Evolutionary conservation across 2,888 invertebrate species (phyloP).

Genomic region (Linnaemya vulpina): DNA sequence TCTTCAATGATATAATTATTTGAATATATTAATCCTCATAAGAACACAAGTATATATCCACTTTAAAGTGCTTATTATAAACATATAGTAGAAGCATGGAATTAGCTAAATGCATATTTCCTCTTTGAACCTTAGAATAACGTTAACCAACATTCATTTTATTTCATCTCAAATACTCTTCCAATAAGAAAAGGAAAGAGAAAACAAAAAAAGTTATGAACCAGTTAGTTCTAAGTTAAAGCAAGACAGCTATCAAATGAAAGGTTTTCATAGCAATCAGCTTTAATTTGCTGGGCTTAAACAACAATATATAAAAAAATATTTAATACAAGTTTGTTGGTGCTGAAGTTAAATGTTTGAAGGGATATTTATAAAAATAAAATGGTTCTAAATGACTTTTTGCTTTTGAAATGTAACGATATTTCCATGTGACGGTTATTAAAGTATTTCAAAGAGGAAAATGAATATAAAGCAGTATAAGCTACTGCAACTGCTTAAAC

Average conservation of each 20-base stretch:
- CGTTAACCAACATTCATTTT: conserved; percentile 24
- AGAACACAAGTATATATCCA: too few relatives aligned
- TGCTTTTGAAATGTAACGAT: neutral
- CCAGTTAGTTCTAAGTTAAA: neutral
- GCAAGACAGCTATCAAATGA: neutral
- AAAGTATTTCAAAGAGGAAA: too few relatives aligned
- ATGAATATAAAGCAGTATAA: too few relatives aligned
- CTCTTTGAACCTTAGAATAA: neutral
- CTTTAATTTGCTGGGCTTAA: conserved; percentile 57
- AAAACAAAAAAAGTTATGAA: neutral
- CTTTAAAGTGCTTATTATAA: too few relatives aligned
- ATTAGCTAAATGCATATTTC: too few relatives aligned
- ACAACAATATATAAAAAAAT: neutral
- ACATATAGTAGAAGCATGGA: too few relatives aligned
- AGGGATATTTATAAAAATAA: neutral
- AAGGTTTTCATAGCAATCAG: conserved; percentile 49
- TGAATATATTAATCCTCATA: too few relatives aligned
- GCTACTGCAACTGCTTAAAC: too few relatives aligned
- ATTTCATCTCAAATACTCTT: neutral
- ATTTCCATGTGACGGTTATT: too few relatives aligned
- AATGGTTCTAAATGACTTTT: neutral
- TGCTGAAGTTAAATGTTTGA: neutral
- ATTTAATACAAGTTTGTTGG: neutral
- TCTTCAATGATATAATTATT: too few relatives aligned
- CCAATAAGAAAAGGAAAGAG: conserved; percentile 20